phyloP scores from a whole-genome alignment of 2,113 vertebrate species.

The Hyperopisus bebe region DNA sequence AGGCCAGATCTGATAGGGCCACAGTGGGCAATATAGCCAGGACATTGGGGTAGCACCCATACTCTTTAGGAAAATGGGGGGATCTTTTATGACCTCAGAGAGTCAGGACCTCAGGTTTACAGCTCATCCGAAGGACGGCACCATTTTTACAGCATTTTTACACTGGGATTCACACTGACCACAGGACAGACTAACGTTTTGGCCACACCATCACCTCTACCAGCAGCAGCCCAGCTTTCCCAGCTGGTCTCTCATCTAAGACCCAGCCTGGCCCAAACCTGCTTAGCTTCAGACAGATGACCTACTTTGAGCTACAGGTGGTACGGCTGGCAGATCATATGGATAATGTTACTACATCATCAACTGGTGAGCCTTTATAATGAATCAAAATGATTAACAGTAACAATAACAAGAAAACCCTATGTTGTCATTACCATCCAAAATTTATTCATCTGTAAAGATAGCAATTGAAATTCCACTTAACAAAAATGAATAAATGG shows the following conservation, averaged over 20 bases:
- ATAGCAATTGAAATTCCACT: neutral
- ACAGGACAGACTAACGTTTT: neutral
- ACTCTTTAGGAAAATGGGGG: neutral
- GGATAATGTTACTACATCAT: neutral
- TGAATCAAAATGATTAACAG: neutral
- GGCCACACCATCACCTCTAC: neutral
- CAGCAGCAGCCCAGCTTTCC: neutral
- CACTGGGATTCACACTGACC: neutral
- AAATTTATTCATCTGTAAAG: neutral
- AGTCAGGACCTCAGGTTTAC: neutral
- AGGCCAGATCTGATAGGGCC: too few relatives aligned
- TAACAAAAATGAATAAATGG: neutral
- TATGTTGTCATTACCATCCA: neutral
- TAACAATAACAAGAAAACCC: neutral
- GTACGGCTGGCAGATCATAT: neutral
- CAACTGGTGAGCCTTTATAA: neutral
- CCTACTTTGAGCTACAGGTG: neutral
- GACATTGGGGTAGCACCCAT: too few relatives aligned
- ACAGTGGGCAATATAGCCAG: too few relatives aligned
- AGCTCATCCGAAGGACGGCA: neutral
- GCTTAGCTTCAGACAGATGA: neutral
- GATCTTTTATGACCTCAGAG: neutral
- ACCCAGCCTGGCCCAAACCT: neutral
- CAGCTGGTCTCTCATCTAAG: neutral
- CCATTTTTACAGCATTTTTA: neutral